Base-by-base conservation (phyloP, 2,888 invertebrate species). In the Pegoplata infirma region DNA sequence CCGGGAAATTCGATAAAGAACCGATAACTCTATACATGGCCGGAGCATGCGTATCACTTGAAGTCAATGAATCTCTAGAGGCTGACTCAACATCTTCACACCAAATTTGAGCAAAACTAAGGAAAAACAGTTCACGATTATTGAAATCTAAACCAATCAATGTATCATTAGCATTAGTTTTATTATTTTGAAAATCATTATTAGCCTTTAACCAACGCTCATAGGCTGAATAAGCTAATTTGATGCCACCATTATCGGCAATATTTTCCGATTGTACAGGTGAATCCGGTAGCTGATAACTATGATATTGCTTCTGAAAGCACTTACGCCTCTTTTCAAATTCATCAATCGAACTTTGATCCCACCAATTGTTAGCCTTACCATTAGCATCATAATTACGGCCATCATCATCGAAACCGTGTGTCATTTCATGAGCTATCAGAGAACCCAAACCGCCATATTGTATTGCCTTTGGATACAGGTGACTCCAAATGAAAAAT, bases 231-330 rank as follows among this genome's bases (percentile, higher is more conserved):
- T 85, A 88, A 14, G 88, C 88, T 64, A 89, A 56, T 68, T 86
- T 85, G 2, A 89, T n/a, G 25, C 84, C 89, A 1, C 83, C 89
- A 83, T 85, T 88, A 66, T 89, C 89, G 1, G 89, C 87, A 8
- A 88, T 85, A 64, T 89, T 86, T 73, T 89, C 88, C 47, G 87
- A 82, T 28, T 88, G 86, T 3, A 71, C 23, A 0, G 51, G 32
- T n/a, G 68, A 81, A 17, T 83, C 82, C 0, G 85, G 85, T 19
- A 87, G 56, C 83, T n/a, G 69, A 58, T 82, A 86, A 3, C 68
- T 59, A 55, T 88, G 87, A 56, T 88, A 88, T 40, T 88, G 88
- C 0, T 86, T 84, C 55, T 84, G 84, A 28, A 88, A 87, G 63
- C 88, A 88, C 28, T 85, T 84, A 23, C 85, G 83, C 0, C 83